Base-by-base conservation (phyloP, 2,888 invertebrate genomes). In the Entomobrya proxima region DNA sequence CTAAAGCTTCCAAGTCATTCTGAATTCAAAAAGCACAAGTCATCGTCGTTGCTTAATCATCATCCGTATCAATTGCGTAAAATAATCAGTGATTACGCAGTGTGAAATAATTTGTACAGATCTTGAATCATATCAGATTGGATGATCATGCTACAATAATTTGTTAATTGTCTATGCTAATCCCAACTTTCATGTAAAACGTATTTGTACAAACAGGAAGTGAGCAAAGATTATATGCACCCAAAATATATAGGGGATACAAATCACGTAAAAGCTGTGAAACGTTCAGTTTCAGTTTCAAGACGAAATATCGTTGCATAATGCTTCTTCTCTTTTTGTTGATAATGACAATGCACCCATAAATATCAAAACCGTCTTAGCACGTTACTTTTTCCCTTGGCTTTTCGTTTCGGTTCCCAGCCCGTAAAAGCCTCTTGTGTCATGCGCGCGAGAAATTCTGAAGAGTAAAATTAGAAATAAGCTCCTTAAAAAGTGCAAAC, bases 381-480 rank as follows among this genome's bases (percentile, higher is more conserved):
- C 80, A 80, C 80, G 69, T 69, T 80, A n/a, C 69, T 80, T 67
- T 69, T 69, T 78, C 78, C 78, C 44, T 47, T 78, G 55, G 18
- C 37, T 64, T 72, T 69, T 67, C 44, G 40, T 27, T 69, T 64
- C 27, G 69, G 80, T 80, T 80, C 80, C 80, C 80, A 80, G 69
- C n/a, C n/a, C n/a, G n/a, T n/a, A n/a, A n/a, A n/a, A n/a, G n/a
- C 69, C 21, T 69, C 78, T 37, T 80, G 32, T 69, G 80, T 69
- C 80, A 69, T 80, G 78, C 67, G 35, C 52, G 35, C 69, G 40
- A 58, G n/a, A 80, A 77, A 27, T 69, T 69, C 80, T 55, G 67
- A 78, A 64, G 64, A 78, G 32, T 1, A 55, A 9, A 55, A 55
- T 6, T 35, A 40, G 15, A 58, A 77, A 55, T 58, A 77, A 47